Base-by-base conservation (phyloP, 2,113 vertebrate genomes). In the Phyllostomus hastatus region DNA sequence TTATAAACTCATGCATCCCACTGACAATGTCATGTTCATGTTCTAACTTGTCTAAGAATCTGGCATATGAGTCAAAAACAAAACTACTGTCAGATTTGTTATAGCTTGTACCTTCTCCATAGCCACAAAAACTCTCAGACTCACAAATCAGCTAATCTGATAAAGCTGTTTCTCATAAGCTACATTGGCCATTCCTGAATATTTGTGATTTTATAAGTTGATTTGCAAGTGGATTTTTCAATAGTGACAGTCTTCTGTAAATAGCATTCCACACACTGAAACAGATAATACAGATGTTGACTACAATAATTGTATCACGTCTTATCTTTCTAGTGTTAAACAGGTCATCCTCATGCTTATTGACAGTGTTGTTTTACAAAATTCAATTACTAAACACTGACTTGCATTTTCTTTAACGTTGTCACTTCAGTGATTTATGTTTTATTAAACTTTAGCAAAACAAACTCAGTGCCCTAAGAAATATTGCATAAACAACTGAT, bases 171-270 rank as follows among this genome's bases (percentile, higher is more conserved):
- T 91, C 79, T 87, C 10, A 48, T 46, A 87, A 67, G 20, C 59
- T 70, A 48, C 3, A 19, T 4, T 90, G 57, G 11, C 41, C 15
- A 1, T 89, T 86, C 64, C 14, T 31, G 61, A 95, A 8, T 72
- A 75, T 33, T 61, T 59, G 7, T 84, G 28, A 50, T 31, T n/a
- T 91, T 91, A n/a, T 16, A 75, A 84, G 14, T 78, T 78, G 26
- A 96, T 86, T 91, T 84, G 16, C 48, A 95, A 90, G 94, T 80
- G 93, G 69, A 94, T 95, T 91, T 95, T 95, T 97, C 84, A 83
- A 1, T 70, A 15, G 22, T 72, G 59, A 92, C 14, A 66, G 15
- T 73, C 91, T 90, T 86, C 31, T 52, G 17, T 67, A 95, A 96
- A 80, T 75, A 46, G 43, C 72, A 54, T 81, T 20, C 70, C 48